Percentiles rank a stretch among this genome's conserved stretches.
These are phyloP conservation scores for Phainopepla nitens DNA, from an alignment of 2,113 vertebrate genomes.

Conservation along the genomic window DNA sequence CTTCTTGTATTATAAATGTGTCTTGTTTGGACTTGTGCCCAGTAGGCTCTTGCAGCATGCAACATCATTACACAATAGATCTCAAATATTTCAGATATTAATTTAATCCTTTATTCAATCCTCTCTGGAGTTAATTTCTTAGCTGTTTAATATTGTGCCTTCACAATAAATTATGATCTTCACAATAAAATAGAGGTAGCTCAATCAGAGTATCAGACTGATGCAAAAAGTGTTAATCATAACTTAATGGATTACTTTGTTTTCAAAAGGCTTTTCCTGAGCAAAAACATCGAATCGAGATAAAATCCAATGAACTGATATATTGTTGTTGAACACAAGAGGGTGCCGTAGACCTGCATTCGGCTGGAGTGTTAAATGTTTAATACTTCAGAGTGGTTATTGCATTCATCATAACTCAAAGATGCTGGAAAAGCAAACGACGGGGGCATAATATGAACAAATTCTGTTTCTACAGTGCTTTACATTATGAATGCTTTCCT, in stretches of 20 bases:
- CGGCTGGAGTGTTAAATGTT: background rate
- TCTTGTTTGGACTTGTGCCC: background rate
- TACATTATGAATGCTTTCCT: conserved; percentile 8
- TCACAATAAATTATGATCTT: background rate
- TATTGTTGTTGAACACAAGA: conserved; percentile 35
- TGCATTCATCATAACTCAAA: background rate
- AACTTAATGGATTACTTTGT: background rate
- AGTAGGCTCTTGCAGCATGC: background rate
- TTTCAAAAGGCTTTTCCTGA: background rate
- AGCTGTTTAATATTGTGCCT: background rate
- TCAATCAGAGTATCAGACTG: background rate
- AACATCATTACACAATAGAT: background rate
- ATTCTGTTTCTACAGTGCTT: background rate
- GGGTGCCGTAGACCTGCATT: conserved; percentile 28
- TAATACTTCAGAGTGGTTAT: background rate
- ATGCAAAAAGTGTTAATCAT: background rate
- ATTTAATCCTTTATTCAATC: background rate
- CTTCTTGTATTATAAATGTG: background rate
- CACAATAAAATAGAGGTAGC: background rate
- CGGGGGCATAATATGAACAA: background rate
- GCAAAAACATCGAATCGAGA: rapidly evolving
- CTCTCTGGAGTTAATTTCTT: background rate
- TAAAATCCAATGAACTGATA: background rate
- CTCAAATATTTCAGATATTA: background rate
- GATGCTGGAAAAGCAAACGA: background rate